Conservation (phyloP, 2,113 vertebrate genomes). For the Brachyhypopomus occidentalis region DNA sequence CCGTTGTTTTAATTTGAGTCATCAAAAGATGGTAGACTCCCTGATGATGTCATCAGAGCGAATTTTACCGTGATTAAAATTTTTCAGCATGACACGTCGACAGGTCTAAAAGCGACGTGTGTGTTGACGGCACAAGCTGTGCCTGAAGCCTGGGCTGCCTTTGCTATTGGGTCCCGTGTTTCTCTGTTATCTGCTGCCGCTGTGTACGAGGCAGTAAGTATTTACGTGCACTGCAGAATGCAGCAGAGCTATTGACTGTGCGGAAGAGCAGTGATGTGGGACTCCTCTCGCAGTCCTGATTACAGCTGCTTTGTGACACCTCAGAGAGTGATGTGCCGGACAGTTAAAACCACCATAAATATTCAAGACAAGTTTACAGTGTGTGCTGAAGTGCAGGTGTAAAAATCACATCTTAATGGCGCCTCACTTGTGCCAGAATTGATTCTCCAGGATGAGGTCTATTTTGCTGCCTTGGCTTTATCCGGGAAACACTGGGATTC, state of each 20-base stretch:
- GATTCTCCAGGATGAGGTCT: constrained; percentile 53
- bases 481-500: constrained; percentile 28
- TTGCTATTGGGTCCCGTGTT: constrained; percentile 10
- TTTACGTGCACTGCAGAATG: constrained; percentile 69
- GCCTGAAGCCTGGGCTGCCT: constrained; percentile 44
- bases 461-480: constrained; percentile 52
- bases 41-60: too few species aligned
- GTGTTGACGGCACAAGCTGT: not conserved
- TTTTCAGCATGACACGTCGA: too few species aligned
- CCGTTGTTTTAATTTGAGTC: too few species aligned
- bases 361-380: constrained; percentile 77
- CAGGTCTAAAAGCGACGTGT: too few species aligned
- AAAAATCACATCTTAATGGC: constrained; percentile 66
- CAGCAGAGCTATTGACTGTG: constrained; percentile 62
- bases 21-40: too few species aligned
- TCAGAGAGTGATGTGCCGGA: constrained; percentile 69
- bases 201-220: constrained; percentile 43
- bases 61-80: too few species aligned
- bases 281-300: constrained; percentile 71
- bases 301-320: constrained; percentile 77
- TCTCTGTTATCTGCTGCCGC: constrained; percentile 47
- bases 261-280: constrained; percentile 31
- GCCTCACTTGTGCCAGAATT: constrained; percentile 61
- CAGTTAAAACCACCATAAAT: constrained; percentile 75
- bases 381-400: constrained; percentile 68